Percentiles rank a stretch among this genome's conserved stretches.
phyloP scores from a whole-genome alignment of 2,797 vertebrate species.

The Varecia variegata region DNA sequence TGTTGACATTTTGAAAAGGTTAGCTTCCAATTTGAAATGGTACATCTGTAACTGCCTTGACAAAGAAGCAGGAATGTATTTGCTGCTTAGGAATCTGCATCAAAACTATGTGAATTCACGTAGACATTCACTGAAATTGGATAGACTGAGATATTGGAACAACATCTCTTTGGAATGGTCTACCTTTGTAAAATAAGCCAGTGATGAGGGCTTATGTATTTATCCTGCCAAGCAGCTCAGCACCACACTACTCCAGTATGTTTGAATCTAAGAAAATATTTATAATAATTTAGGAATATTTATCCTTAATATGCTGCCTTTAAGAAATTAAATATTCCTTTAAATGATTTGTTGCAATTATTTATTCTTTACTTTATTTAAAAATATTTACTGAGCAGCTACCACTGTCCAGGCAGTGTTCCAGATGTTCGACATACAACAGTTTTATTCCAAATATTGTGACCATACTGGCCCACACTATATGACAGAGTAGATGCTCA shows the following conservation, averaged over 20 bases:
- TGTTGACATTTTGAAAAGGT: conserved; percentile 63
- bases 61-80: not conserved
- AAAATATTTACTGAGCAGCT: not conserved
- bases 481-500: not conserved
- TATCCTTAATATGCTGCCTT: not conserved
- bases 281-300: not conserved
- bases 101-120: not conserved
- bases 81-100: not conserved
- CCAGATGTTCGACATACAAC: not conserved
- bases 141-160: not conserved
- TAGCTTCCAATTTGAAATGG: conserved; percentile 39
- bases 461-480: not conserved
- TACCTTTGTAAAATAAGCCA: not conserved
- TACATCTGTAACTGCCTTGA: not conserved
- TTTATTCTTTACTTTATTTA: not conserved
- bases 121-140: not conserved
- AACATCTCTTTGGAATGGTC: not conserved
- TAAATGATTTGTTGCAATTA: not conserved
- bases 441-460: not conserved
- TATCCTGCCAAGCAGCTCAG: rapidly evolving
- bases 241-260: not conserved
- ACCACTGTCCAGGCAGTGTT: not conserved
- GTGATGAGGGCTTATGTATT: not conserved
- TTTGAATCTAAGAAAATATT: not conserved
- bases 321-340: not conserved